Conservation (phyloP, 2,113 vertebrate genomes). For the Greenwoodochromis staneri region DNA sequence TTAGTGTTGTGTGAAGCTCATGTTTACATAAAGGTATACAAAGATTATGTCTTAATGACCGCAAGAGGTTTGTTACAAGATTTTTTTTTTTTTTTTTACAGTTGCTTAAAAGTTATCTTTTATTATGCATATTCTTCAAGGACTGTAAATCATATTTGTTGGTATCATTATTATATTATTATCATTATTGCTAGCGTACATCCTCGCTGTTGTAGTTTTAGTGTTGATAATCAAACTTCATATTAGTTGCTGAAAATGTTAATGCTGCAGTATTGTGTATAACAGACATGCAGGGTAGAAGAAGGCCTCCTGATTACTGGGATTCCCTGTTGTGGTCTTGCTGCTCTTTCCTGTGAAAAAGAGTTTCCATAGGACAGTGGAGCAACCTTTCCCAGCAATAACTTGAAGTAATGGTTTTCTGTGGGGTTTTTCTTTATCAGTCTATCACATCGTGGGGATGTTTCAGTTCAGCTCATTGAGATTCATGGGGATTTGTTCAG, state of each 20-base stretch:
- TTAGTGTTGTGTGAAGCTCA: neutral
- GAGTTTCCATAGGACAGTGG: neutral
- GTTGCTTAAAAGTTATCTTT: neutral
- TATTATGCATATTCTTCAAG: neutral
- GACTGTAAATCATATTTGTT: neutral
- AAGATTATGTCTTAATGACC: neutral
- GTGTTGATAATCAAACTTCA: neutral
- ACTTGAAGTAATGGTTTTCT: neutral
- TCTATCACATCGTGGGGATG: neutral
- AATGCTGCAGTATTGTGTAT: neutral
- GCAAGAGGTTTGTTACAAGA: neutral
- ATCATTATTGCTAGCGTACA: neutral
- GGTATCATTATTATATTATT: neutral
- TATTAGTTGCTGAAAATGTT: neutral
- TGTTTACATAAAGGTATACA: neutral
- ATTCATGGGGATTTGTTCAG: neutral
- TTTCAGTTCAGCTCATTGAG: neutral
- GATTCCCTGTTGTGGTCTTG: neutral
- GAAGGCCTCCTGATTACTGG: neutral
- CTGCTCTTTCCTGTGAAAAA: neutral
- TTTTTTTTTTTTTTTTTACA: neutral
- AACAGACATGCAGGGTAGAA: neutral
- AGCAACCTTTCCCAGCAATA: neutral
- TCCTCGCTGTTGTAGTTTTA: neutral
- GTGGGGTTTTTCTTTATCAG: neutral